Base-by-base conservation (phyloP, 64 coral and sea anemone genomes). In the Actinia equina region DNA sequence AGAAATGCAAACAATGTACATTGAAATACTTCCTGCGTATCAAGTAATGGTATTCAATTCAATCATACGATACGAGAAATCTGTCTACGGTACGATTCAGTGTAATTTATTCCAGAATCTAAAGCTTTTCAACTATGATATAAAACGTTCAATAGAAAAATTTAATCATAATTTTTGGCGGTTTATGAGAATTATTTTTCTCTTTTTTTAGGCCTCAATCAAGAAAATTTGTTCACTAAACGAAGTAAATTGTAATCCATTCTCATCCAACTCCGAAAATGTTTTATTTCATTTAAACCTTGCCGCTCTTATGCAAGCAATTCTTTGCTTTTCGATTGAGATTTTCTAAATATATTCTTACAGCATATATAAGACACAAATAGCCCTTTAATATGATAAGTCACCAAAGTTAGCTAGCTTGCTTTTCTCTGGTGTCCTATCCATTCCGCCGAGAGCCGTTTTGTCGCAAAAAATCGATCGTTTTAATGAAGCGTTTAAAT, bases 401-500 rank as follows among this genome's bases (percentile, higher is more conserved):
- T 65, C 22, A 13, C 19, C 19, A 65, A 22, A 65, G 4, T 17
- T 60, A 65, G 22, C 62, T 4, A 65, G 6, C 19, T 65, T 65
- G 4, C 10, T 7, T 65, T 23, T 65, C 22, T 65, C 4, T 26
- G 10, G 26, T 74, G 69, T 41, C n/a, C n/a, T 67, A 67, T 22
- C 7, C 11, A 74, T 0, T 2, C n/a, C n/a, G n/a, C 2, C 23
- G 26, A 74, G 69, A 74, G 69, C 13, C 69, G 23, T 74, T 74
- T 74, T 74, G 69, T 74, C 69, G 69, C 69, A 4, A 74, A 74
- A 74, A 74, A n/a, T 15, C 25, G 25, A 74, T 74, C 9, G 12
- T 7, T 41, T 74, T 74, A 74, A 74, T 74, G n/a, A 74, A 74
- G 25, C 69, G 69, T 26, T 74, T 74, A 74, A 74, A 41, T 41